Evolutionary conservation across 2,888 invertebrate species (phyloP).

Genomic region (Plebejus argus): DNA sequence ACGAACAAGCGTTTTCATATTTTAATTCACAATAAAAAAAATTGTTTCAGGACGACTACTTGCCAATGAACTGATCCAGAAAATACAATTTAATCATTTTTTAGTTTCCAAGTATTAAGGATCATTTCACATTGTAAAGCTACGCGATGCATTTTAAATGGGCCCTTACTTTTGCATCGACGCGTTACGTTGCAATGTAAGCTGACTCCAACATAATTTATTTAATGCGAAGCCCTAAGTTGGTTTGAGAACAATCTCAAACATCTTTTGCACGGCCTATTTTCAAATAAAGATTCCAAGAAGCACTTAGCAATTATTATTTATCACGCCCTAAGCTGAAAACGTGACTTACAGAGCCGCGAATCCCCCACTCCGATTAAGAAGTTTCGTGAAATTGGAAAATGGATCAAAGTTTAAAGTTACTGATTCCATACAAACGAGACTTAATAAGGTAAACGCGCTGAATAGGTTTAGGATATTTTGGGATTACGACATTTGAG

Average conservation of each 20-base stretch:
- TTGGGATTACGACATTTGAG: no score
- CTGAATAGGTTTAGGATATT: no score
- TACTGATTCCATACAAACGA: conserved; percentile 15
- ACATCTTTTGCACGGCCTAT: neutral
- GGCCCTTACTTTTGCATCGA: no score
- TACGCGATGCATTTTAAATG: no score
- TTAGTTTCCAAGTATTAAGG: no score
- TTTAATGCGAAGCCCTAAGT: no score
- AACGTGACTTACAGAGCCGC: conserved; percentile 20
- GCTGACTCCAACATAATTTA: no score
- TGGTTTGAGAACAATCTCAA: no score
- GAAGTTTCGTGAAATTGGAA: conserved; percentile 27
- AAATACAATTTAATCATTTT: neutral
- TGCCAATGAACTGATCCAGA: conserved; percentile 52
- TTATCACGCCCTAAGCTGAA: conserved; percentile 8
- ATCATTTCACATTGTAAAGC: no score
- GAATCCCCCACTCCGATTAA: conserved; percentile 19
- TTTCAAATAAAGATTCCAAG: neutral
- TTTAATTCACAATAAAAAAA: neutral
- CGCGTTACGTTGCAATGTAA: no score
- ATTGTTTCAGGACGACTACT: conserved; percentile 66
- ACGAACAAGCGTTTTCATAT: neutral
- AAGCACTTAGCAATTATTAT: conserved; percentile 19
- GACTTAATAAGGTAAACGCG: neutral
- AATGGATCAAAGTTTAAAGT: conserved; percentile 26